Base-by-base conservation (phyloP, 2,888 invertebrate genomes). In the Coecobrya sp. region DNA sequence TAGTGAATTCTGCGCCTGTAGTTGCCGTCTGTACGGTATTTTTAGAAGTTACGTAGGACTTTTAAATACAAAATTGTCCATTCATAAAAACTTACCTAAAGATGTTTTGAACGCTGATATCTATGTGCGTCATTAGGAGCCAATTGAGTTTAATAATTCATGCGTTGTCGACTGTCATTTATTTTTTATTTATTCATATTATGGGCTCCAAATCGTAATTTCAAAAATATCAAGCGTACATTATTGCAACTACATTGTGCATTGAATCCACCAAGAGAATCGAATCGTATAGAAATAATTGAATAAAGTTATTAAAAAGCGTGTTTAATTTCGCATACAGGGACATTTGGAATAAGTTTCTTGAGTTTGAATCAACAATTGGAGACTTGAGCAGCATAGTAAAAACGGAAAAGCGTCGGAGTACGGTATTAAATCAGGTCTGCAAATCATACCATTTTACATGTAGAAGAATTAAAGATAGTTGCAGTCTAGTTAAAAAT, bases 331-430 rank as follows among this genome's bases (percentile, higher is more conserved):
- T 70, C 16, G 22, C 25, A 95, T 96, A 85, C 95, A 98, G 98
- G 8, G 99, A 99, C 95, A 99, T 99, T 90, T 99, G 99, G 99
- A 99, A 99, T 96, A 97, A 98, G 93, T 99, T 99, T 96, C 96
- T 99, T 94, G 99, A 99, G 96, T 99, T 99, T 96, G 99, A 99
- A 96, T 99, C 99, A 81, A 99, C 99, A 95, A 99, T 99, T 94
- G 99, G 99, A 0, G 99, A 99, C 96, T 96, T 99, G 85, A 98
- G 99, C 81, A 99, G 99, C 96, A 99, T 99, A 93, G 97, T 99
- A 0, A 99, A 99, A 96, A 99, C 99, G 7, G 99, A 99, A 96
- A 98, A 99, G 95, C 96, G 99, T 65, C 96, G 99, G 70, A 98
- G 99, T 95, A 97, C 98, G 11, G 98, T 99, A 0, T 96, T 99